Evolutionary conservation across 2,113 vertebrate species (phyloP), one percentile per base, ranked within the genome.

Genomic region (Herpailurus yagouaroundi): DNA sequence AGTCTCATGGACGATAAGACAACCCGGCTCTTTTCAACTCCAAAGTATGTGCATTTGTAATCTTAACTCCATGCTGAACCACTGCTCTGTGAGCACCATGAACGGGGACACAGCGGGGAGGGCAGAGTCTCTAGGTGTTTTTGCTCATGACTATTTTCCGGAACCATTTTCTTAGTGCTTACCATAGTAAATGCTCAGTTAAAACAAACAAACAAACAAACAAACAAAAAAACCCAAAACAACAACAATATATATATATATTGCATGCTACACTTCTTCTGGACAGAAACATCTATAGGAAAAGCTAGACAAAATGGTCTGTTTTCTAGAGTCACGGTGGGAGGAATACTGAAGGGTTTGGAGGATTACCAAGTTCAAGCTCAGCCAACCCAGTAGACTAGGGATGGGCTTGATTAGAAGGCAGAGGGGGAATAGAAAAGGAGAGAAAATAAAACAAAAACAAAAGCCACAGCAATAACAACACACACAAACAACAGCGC

Each of bases 151-250:
- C 41, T 84, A 29, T 92, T 96, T 92, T 85, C 76, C 76, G 81
- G 93, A 94, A 41, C 74, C 33, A 80, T 85, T 96, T 92, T 21
- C 55, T 38, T 27, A 27, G 84, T 45, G 52, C 27, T 96, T 79
- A 57, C 9, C 31, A 21, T n/a, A 86, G 57, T 90, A 81, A 90
- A 36, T 68, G 21, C 38, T 63, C 68, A 63, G 9, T 71, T 64
- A 55, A 89, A 63, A 76, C 4, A 38, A 38, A 38, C 38, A 41
- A 29, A 41, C 6, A 41, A 41, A 41, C 5, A 41, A 41, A 41
- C 5, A 45, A 45, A 45, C 45, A 45, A 45, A 45, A 45, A 45
- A 45, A 1, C 8, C 45, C 45, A 9, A 45, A 45, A 8, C 45
- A 45, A 45, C 7, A 45, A 45, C 45, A 7, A 45, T 45, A n/a